Evolutionary conservation across 2,113 vertebrate species (phyloP).

Genomic region (Octodon degus): DNA sequence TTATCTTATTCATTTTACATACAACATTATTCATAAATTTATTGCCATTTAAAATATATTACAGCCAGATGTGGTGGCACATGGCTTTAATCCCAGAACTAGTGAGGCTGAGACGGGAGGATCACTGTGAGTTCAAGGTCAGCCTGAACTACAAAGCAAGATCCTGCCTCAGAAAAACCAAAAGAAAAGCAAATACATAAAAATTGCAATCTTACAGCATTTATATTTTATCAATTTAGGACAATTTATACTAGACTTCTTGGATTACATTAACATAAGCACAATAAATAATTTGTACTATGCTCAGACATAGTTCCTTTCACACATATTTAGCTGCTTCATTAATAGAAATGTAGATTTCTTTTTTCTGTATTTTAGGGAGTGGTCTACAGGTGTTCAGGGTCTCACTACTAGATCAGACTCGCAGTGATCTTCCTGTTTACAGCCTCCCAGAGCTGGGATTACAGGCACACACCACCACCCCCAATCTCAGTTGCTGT

Average conservation of each 20-base stretch:
- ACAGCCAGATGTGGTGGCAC: not conserved
- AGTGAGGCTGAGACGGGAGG: not conserved
- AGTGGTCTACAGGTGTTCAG: no score
- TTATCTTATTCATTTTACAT: not conserved
- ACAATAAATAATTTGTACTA: not conserved
- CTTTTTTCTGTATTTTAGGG: no score
- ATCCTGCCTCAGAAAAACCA: not conserved
- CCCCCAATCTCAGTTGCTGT: no score
- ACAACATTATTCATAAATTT: not conserved
- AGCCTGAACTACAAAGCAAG: not conserved
- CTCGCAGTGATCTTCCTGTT: no score
- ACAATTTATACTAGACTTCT: not conserved
- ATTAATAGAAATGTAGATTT: not conserved
- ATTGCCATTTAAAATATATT: not conserved
- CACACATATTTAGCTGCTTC: not conserved
- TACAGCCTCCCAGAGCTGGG: no score
- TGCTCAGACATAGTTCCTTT: not conserved
- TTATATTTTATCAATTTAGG: not conserved
- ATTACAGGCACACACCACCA: no score
- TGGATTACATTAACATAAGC: not conserved
- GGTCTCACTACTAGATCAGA: no score
- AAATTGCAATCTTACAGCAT: not conserved
- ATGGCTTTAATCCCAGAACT: not conserved
- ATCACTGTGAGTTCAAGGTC: not conserved
- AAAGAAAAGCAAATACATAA: not conserved